Conservation (phyloP, 2,888 invertebrate genomes). For the Ethmia dodecea region DNA sequence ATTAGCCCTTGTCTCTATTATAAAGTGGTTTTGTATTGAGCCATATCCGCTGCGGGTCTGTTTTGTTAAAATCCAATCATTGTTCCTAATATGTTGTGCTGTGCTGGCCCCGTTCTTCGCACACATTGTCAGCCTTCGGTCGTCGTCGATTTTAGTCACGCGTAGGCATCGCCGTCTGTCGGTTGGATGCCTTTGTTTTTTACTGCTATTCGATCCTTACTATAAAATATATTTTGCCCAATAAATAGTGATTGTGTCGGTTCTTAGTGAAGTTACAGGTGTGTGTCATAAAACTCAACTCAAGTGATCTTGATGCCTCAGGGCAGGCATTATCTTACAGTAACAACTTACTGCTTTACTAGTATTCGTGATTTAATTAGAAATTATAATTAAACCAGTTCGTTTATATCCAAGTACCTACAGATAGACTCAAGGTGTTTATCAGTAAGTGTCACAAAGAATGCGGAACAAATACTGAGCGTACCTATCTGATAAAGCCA, state of each 20-base stretch:
- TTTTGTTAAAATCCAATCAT: constrained; percentile 24
- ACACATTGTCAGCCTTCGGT: constrained; percentile 37
- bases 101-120: constrained; percentile 41
- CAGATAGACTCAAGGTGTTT: constrained; percentile 17
- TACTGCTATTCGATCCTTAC: constrained; percentile 14
- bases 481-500: constrained; percentile 28
- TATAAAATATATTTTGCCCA: constrained; percentile 7
- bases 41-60: no score
- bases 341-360: neutral
- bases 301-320: no score
- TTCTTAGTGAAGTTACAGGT: no score
- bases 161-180: constrained; percentile 52
- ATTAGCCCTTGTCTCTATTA: constrained; percentile 12
- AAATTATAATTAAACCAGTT: constrained; percentile 18
- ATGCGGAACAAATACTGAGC: constrained; percentile 27
- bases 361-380: neutral
- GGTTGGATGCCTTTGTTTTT: constrained; percentile 45
- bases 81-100: constrained; percentile 29
- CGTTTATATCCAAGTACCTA: constrained; percentile 9
- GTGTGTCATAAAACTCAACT: no score
- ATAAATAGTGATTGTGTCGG: constrained; percentile 9
- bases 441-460: constrained; percentile 20
- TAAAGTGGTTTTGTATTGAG: neutral
- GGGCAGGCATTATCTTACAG: no score
- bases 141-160: constrained; percentile 57